These are phyloP conservation scores for Sipha maydis DNA, from an alignment of 2,888 invertebrate species.

Conservation along the genomic window DNA sequence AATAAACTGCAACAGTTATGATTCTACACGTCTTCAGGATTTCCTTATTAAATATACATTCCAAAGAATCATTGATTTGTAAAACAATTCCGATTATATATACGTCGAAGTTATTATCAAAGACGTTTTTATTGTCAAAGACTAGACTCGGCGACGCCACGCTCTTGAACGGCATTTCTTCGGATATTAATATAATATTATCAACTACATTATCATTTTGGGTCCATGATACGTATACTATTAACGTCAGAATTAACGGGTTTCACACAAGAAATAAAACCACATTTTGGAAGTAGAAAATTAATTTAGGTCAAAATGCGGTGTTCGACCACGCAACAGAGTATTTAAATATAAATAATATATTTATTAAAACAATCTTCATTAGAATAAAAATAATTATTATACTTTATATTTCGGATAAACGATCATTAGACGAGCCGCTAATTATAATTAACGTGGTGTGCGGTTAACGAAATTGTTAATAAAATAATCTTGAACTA, in stretches of 20 bases:
- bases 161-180: background rate
- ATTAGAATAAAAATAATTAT: background rate
- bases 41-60: background rate
- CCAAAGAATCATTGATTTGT: constrained; percentile 25
- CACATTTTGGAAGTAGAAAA: background rate
- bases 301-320: background rate
- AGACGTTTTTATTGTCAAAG: background rate
- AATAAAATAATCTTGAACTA: background rate
- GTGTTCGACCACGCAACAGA: background rate
- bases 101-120: background rate
- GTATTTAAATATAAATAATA: background rate
- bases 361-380: background rate
- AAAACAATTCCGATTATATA: background rate
- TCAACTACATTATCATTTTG: background rate
- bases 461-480: background rate
- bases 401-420: background rate
- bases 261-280: background rate
- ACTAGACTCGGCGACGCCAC: background rate
- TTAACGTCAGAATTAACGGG: background rate
- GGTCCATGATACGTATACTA: background rate
- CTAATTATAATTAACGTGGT: background rate
- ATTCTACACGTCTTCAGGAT: background rate
- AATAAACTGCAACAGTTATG: background rate
- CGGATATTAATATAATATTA: background rate
- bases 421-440: background rate